Base-by-base conservation (phyloP, 2,113 vertebrate genomes). In the Gopherus evgoodei region DNA sequence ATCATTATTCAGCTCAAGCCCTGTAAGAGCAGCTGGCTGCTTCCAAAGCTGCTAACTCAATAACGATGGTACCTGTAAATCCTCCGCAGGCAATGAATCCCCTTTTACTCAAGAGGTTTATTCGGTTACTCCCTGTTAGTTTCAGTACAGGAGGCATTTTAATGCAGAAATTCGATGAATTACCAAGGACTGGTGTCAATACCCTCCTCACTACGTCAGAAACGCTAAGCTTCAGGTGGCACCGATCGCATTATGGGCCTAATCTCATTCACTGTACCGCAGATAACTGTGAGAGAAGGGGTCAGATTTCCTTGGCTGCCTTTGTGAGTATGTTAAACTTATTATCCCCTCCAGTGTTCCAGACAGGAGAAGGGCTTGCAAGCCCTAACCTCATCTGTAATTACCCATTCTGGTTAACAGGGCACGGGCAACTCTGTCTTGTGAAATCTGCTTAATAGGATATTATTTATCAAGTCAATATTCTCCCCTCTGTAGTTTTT, bases 11-110 rank as follows among this genome's bases (percentile, higher is more conserved):
- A 17, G 44, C 44, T 86, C 31, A 59, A 69, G 50, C 54, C 31
- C 57, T 65, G 3, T 14, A 0, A 47, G 83, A 57, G 90, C 89
- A 85, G 76, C 82, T 2, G 17, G 10, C 87, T 83, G 87, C 69
- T 44, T 89, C 57, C 62, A 93, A 38, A 85, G 42, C 22, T 25
- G 69, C 86, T 85, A 90, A 93, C 50, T 91, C 86, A 79, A 35
- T 93, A 82, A 93, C 19, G 2, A 52, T 0, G 0, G 16, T 85
- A 84, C 83, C 91, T 88, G 91, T 80, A 93, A 93, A 94, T 89
- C 88, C 81, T 90, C 86, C 87, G 62, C 92, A 91, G 88, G 86
- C 90, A 87, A 94, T 72, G 93, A 97, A 95, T 94, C 80, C 80
- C 80, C 80, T 93, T 96, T 91, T 57, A 84, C 49, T 89, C 86